phyloP scores from a whole-genome alignment of 2,888 invertebrate species.

The Tridacna crocea region DNA sequence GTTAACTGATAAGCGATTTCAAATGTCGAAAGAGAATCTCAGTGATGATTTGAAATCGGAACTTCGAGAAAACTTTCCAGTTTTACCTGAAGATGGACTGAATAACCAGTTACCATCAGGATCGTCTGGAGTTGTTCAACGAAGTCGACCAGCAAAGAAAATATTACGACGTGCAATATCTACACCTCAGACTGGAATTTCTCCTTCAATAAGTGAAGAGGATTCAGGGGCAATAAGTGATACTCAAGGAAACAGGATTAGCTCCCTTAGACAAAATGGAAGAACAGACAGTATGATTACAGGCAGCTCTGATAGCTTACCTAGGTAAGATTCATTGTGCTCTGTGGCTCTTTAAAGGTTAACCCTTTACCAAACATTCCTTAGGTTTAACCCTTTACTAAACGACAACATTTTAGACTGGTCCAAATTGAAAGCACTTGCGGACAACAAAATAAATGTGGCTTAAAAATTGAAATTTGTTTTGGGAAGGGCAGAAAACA shows the following conservation, averaged over 20 bases:
- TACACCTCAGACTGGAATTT: slow-evolving; percentile 64
- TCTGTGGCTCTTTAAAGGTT: background rate
- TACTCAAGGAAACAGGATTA: slow-evolving; percentile 34
- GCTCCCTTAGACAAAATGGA: slow-evolving; percentile 51
- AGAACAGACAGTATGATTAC: slow-evolving; percentile 79
- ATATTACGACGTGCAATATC: slow-evolving; percentile 73
- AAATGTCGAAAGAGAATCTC: slow-evolving; percentile 44
- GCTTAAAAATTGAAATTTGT: too few species aligned
- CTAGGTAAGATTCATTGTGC: slow-evolving; percentile 70
- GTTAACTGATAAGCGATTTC: slow-evolving; percentile 14
- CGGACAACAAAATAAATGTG: too few species aligned
- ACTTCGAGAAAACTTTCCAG: background rate
- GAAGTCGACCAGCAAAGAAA: slow-evolving; percentile 69
- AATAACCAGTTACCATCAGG: background rate
- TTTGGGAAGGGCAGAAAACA: too few species aligned
- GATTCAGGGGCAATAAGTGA: slow-evolving; percentile 49
- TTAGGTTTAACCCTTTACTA: too few species aligned
- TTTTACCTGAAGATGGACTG: background rate
- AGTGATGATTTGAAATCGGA: slow-evolving; percentile 4
- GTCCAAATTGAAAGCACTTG: too few species aligned
- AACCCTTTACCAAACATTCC: too few species aligned
- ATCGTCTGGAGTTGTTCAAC: background rate
- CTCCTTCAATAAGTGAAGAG: slow-evolving; percentile 67
- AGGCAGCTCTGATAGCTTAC: slow-evolving; percentile 82
- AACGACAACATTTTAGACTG: too few species aligned